Base-by-base conservation (phyloP, 2,113 vertebrate genomes). In the Lampris incognitus region DNA sequence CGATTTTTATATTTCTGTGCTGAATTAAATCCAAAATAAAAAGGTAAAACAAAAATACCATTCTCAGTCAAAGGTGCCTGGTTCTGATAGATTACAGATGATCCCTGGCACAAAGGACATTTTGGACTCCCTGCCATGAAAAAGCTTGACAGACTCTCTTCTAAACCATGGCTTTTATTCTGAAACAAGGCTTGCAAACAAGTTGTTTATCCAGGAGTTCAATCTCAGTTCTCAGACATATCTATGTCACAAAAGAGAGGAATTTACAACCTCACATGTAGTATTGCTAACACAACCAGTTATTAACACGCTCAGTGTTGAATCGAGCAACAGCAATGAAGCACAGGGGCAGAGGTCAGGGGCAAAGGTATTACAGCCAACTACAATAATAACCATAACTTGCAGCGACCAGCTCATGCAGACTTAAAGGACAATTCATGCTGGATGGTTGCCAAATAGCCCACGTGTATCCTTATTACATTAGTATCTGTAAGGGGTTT, bases 251-350 rank as follows among this genome's bases (percentile, higher is more conserved):
- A 76, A 50, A 24, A 24, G 37, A 69, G 7, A 70, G 54, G 9
- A 50, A 81, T 77, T 86, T 80, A 60, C 81, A 72, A 50, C 64
- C 58, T 63, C 70, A 82, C 46, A 76, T 68, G 78, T 74, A 66
- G 41, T 86, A 66, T 44, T 69, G 65, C 86, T 81, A 83, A 80
- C 65, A 77, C 50, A 58, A 46, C 49, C 57, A 65, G 56, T 55
- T 13, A 66, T 5, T 61, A 37, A 68, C 55, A 75, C 39, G 38
- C 36, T 40, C 5, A 72, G 3, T 24, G 24, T 24, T 24, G 76
- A 56, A 57, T 42, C 24, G 42, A 54, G 49, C 50, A 61, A 4
- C 24, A 4, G 50, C 4, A 73, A 13, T 9, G 49, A 48, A n/a
- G 9, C 38, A 72, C 1, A 42, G 41, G 41, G 54, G 56, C 38